Conservation (phyloP, 2,888 invertebrate species). For the Amphiduros pacificus region DNA sequence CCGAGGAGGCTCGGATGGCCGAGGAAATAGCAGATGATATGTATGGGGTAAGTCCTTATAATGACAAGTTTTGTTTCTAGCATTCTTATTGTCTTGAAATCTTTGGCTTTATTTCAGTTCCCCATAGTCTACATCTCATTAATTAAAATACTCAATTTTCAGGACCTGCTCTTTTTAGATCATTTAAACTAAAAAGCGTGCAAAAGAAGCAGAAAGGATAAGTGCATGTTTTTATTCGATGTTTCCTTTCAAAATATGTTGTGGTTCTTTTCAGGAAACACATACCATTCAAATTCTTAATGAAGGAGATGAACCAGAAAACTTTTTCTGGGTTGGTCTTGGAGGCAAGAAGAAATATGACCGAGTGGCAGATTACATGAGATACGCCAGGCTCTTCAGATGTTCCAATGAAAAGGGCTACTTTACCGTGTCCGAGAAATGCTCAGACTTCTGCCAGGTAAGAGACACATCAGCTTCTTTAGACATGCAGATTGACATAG, state of each 20-base stretch:
- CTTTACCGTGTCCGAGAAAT: constrained; percentile 98
- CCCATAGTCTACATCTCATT: too few relatives aligned
- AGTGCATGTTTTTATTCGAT: too few relatives aligned
- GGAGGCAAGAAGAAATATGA: constrained; percentile 90
- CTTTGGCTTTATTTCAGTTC: too few relatives aligned
- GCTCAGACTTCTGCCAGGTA: constrained; percentile 95
- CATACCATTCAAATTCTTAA: constrained; percentile 64
- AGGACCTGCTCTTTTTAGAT: too few relatives aligned
- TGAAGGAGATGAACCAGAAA: constrained; percentile 96
- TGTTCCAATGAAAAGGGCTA: constrained; percentile 99
- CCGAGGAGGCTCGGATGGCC: constrained; percentile 82
- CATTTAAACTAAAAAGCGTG: too few relatives aligned
- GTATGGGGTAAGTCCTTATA: constrained; percentile 62
- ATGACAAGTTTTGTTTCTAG: too few relatives aligned
- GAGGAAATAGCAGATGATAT: constrained; percentile 87
- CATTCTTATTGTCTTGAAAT: too few relatives aligned
- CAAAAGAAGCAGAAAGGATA: too few relatives aligned
- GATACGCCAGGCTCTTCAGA: constrained; percentile 89
- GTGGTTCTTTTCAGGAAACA: constrained; percentile 50
- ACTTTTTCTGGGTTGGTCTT: constrained; percentile 97
- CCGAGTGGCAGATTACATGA: constrained; percentile 82
- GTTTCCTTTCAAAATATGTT: too few relatives aligned
- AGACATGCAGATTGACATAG: too few relatives aligned
- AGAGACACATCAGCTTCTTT: too few relatives aligned
- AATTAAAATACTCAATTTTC: too few relatives aligned